Base-by-base conservation (phyloP, 1,140 invertebrate genomes). In the Liolophura sinensis region DNA sequence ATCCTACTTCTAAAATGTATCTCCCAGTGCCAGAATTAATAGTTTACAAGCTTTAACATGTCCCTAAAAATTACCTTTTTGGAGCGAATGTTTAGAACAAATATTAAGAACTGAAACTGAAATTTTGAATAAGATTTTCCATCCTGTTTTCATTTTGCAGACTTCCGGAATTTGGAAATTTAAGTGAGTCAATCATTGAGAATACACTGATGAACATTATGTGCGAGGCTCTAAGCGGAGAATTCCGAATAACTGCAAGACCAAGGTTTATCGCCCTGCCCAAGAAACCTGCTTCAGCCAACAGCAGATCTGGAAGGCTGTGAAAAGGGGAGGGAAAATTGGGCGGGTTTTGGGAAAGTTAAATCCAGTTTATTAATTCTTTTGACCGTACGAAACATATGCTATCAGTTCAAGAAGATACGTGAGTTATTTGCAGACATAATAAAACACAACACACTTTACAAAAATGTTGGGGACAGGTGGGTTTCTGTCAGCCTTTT, bases 151-250 rank as follows among this genome's bases (percentile, higher is more conserved):
- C 14, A 18, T 54, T 62, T 74, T 73, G 60, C 75, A 84, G 83
- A 62, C 54, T 74, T 18, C 74, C 80, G 24, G 78, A 78, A 61
- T 82, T 84, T 71, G 77, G 78, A 40, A 79, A 77, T 58, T 47
- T 72, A 14, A 55, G 78, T 22, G 84, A 85, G 59, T 68, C 69
- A 18, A 62, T 84, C 5, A 64, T 85, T 46, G 83, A 85, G 60
- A 84, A 85, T 65, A 80, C 82, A 1, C 15, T 85, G 11, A 60
- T 78, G 15, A 85, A 84, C 65, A 78, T 85, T 16, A 70, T 85
- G 62, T 67, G 76, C 18, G 84, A 85, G 61, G 82, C 82, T 11
- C 67, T 80, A 64, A 65, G 76, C 24, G 68, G 73, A n/a, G 82
- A 85, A 60, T 84, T 83, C 68, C 82, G 77, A 64, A 79, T 85